A percentile compares a stretch with the other conserved stretches of the same genome.
Evolutionary conservation across 2,113 vertebrate genomes (phyloP).

Genomic region (Centropus bengalensis): DNA sequence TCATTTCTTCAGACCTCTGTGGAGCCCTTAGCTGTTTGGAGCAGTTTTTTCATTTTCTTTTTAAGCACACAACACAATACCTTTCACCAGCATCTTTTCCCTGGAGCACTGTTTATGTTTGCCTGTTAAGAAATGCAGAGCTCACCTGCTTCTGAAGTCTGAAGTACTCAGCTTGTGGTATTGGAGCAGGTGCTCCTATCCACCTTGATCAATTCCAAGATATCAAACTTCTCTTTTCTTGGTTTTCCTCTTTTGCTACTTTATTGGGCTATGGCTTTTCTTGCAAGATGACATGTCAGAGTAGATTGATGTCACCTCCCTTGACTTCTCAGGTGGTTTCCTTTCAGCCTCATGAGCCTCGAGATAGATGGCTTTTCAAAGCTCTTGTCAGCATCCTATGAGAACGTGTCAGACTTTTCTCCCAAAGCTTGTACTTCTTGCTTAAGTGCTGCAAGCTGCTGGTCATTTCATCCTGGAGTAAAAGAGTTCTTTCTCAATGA

Average conservation of each 20-base stretch:
- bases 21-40: neutral
- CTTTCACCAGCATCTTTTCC: neutral
- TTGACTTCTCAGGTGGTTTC: neutral
- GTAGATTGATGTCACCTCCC: neutral
- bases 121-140: neutral
- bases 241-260: neutral
- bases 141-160: neutral
- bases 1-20: neutral
- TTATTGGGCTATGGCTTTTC: neutral
- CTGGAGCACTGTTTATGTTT: neutral
- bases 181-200: neutral
- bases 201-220: neutral
- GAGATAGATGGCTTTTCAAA: neutral
- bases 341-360: neutral
- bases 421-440: neutral
- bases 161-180: neutral
- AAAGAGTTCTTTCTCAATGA: neutral
- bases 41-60: neutral
- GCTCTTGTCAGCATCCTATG: neutral
- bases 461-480: slow-evolving; percentile 1
- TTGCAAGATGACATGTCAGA: neutral
- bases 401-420: neutral
- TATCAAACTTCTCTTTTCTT: neutral
- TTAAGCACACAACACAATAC: neutral
- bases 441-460: neutral